Percentiles rank a stretch among this genome's conserved stretches.
phyloP scores from a whole-genome alignment of 2,113 vertebrate species.

The Epinephelus fuscoguttatus region DNA sequence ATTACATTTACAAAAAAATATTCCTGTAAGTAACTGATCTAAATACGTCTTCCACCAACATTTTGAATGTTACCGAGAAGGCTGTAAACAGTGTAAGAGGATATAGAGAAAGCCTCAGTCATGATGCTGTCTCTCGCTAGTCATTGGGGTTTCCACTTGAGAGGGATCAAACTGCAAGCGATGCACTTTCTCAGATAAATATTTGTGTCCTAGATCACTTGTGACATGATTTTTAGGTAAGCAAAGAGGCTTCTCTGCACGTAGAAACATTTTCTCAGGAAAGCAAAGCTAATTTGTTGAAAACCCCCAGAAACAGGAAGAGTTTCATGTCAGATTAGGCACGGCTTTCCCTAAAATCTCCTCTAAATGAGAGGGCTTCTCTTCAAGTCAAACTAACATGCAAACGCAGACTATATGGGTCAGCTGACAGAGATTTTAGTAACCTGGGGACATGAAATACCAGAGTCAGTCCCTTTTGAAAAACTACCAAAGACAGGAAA shows the following conservation, averaged over 20 bases:
- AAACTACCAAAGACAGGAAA: constrained; percentile 11
- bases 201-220: not conserved
- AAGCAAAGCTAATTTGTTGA: constrained; percentile 23
- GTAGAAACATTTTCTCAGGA: constrained; percentile 43
- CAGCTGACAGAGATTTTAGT: constrained; percentile 21
- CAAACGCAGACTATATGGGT: constrained; percentile 30
- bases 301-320: constrained; percentile 38
- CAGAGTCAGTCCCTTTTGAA: not conserved
- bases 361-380: constrained; percentile 59
- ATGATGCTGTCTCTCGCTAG: not conserved
- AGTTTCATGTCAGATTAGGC: constrained; percentile 56
- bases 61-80: not conserved
- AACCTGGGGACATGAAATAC: constrained; percentile 35
- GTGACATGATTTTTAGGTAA: constrained; percentile 11
- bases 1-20: not conserved
- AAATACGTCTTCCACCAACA: no score
- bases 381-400: constrained; percentile 30
- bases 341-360: constrained; percentile 52
- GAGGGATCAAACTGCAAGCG: not conserved
- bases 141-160: not conserved
- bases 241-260: constrained; percentile 23
- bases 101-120: not conserved
- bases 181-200: constrained; percentile 40
- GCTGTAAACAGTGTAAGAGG: not conserved
- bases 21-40: not conserved